Evolutionary conservation across 1,140 invertebrate species (phyloP).

Genomic region (Apis mellifera): Amel_HAv3.1 CM009935.2:9011501-9012000

Average conservation of each 20-base stretch:
- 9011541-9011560: neutral
- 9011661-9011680: neutral
- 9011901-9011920: neutral
- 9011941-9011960: neutral
- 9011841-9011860: neutral
- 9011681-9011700: neutral
- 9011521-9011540: neutral
- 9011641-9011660: slow-evolving; percentile 23
- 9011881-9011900: neutral
- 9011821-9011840: neutral
- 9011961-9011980: neutral
- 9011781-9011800: neutral
- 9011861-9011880: too few relatives aligned
- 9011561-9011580: neutral
- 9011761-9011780: slow-evolving; percentile 22
- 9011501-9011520: neutral
- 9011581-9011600: too few relatives aligned
- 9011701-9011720: neutral
- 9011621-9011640: slow-evolving; percentile 1
- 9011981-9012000: neutral
- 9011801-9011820: slow-evolving; percentile 44
- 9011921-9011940: slow-evolving; percentile 9
- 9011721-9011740: neutral
- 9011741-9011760: slow-evolving; percentile 54
- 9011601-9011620: neutral